A percentile compares a stretch with the other conserved stretches of the same genome.
phyloP scores from a whole-genome alignment of 2,888 invertebrate species.

The Chloroclysta siterata region DNA sequence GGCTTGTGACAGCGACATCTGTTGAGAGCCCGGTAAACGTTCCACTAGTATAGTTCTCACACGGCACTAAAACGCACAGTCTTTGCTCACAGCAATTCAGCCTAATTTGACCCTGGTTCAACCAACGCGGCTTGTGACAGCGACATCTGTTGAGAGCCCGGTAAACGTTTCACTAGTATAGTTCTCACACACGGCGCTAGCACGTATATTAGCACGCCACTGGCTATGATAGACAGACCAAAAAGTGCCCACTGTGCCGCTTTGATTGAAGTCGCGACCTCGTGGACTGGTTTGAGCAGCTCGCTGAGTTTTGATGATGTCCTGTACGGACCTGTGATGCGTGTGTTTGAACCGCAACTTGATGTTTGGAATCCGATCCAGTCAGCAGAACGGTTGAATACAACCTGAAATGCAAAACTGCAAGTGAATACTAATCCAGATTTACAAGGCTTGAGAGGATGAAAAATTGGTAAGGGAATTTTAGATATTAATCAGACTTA shows the following conservation, averaged over 20 bases:
- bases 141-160: conserved; percentile 64
- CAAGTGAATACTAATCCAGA: background rate
- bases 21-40: conserved; percentile 25
- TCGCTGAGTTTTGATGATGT: conserved; percentile 41
- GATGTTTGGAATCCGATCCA: conserved; percentile 77
- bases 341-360: conserved; percentile 70
- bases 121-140: conserved; percentile 72
- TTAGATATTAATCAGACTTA: too few species aligned
- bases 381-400: conserved; percentile 77
- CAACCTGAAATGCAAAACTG: conserved; percentile 58
- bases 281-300: conserved; percentile 46
- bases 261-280: conserved; percentile 64
- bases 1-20: conserved; percentile 51
- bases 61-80: conserved; percentile 57
- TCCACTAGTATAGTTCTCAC: conserved; percentile 41
- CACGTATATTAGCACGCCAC: conserved; percentile 64
- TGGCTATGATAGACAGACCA: conserved; percentile 67
- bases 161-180: conserved; percentile 54
- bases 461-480: too few species aligned
- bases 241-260: conserved; percentile 74
- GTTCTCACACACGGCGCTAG: conserved; percentile 69
- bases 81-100: background rate
- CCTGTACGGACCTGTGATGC: conserved; percentile 71
- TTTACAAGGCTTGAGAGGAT: background rate
- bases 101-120: conserved; percentile 43